Evolutionary conservation across 2,888 invertebrate species (phyloP).

Genomic region (Anoncus sp.): DNA sequence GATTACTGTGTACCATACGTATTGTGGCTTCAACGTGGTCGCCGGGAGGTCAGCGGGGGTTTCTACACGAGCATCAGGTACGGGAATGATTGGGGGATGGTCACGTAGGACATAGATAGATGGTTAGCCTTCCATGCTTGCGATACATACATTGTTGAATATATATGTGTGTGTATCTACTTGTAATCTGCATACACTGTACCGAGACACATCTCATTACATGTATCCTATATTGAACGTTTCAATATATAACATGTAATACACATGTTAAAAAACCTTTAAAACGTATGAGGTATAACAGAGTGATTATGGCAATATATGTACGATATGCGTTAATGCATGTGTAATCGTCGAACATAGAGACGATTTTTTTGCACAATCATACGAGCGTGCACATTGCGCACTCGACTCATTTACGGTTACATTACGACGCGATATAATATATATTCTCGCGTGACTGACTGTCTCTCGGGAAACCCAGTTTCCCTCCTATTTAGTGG

Average conservation of each 20-base stretch:
- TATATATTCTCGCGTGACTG: constrained; percentile 17
- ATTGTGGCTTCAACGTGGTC: constrained; percentile 64
- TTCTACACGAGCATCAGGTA: constrained; percentile 18
- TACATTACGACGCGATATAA: constrained; percentile 17
- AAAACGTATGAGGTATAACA: constrained; percentile 23
- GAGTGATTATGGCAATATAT: constrained; percentile 23
- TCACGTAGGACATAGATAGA: constrained; percentile 40
- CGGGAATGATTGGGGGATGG: constrained; percentile 17
- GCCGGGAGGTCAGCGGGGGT: not conserved
- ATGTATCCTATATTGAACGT: constrained; percentile 15
- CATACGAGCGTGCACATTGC: constrained; percentile 17
- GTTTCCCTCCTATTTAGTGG: not conserved
- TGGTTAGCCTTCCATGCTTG: constrained; percentile 20
- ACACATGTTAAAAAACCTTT: not conserved
- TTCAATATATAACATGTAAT: not conserved
- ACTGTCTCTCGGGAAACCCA: constrained; percentile 3
- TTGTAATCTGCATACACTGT: constrained; percentile 9
- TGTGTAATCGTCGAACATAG: not conserved
- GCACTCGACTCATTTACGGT: constrained; percentile 39
- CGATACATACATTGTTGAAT: constrained; percentile 8
- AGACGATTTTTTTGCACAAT: constrained; percentile 22
- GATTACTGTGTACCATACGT: constrained; percentile 69
- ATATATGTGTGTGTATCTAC: constrained; percentile 13
- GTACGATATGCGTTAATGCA: constrained; percentile 16
- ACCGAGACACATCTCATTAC: constrained; percentile 14